These are phyloP conservation scores for human (Homo sapiens) DNA, from an alignment of 2,113 vertebrate species.

Conservation along the genomic window DNA sequence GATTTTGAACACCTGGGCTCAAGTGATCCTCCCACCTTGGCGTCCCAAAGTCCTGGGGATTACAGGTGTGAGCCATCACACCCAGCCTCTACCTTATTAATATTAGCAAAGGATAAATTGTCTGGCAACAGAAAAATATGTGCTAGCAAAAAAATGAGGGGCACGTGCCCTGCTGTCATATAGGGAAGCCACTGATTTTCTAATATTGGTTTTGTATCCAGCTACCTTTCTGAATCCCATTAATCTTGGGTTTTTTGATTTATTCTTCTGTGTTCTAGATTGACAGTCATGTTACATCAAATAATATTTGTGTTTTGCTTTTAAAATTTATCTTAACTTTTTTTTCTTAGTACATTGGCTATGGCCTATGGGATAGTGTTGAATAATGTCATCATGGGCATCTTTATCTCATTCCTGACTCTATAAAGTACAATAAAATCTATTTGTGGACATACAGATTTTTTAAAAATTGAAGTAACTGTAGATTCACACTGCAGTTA, in stretches of 20 bases:
- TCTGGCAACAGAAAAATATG: not conserved
- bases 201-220: not conserved
- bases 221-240: not conserved
- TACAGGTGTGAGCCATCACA: too few species aligned
- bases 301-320: not conserved
- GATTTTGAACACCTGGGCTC: too few species aligned
- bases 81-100: not conserved
- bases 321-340: not conserved
- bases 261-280: not conserved
- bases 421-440: not conserved
- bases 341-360: not conserved
- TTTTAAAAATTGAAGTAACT: not conserved
- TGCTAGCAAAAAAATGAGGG: not conserved
- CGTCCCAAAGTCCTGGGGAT: too few species aligned
- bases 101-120: not conserved
- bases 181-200: not conserved
- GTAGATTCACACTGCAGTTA: not conserved
- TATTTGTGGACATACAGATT: not conserved
- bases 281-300: not conserved
- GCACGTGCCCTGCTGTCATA: not conserved
- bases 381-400: not conserved
- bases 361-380: not conserved
- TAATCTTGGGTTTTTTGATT: not conserved
- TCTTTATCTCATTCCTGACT: not conserved
- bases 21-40: too few species aligned